Base-by-base conservation (phyloP, 2,888 invertebrate species). In the Oscheius sp. region DNA sequence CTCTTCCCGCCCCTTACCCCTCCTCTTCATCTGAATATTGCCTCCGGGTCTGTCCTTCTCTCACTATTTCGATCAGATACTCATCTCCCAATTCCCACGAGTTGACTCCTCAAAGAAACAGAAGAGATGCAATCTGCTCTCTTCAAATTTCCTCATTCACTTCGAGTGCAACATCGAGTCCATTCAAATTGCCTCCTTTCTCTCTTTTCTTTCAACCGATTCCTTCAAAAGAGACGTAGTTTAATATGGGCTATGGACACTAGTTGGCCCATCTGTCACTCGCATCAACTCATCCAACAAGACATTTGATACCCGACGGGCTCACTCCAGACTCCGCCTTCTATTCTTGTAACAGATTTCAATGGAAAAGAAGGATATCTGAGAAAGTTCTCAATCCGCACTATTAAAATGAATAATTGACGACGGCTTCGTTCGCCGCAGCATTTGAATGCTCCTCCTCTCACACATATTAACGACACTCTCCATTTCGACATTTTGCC, bases 211-310 rank as follows among this genome's bases (percentile, higher is more conserved):
- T 41, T 41, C 12, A 6, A 3, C 14, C 20, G 20, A 41, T 41
- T 4, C n/a, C 41, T 17, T 3, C n/a, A n/a, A 12, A 20, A 12
- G 12, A 6, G 12, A 3, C 3, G 36, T 20, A 56, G 56, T 56
- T 56, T 56, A 56, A 56, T 56, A 56, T 56, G 56, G 56, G 50
- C 50, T 50, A 22, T 50, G 33, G 59, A 26, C 24, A 44, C 28
- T 41, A 41, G 44, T 44, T 44, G 59, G 59, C 59, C 59, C 59
- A 59, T 59, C 59, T 44, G 59, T 59, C 59, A 59, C 59, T 59
- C 59, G 59, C 59, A 59, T 59, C 59, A 59, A 59, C 59, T 59
- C 59, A 56, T 56, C 56, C 56, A 33, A 54, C 59, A 59, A 59
- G 59, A 59, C 59, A 59, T 59, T 59, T 59, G 59, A 59, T 59